Evolutionary conservation across 2,113 vertebrate genomes (phyloP), one percentile per base, ranked within the genome.

Genomic region (Verasper variegatus): DNA sequence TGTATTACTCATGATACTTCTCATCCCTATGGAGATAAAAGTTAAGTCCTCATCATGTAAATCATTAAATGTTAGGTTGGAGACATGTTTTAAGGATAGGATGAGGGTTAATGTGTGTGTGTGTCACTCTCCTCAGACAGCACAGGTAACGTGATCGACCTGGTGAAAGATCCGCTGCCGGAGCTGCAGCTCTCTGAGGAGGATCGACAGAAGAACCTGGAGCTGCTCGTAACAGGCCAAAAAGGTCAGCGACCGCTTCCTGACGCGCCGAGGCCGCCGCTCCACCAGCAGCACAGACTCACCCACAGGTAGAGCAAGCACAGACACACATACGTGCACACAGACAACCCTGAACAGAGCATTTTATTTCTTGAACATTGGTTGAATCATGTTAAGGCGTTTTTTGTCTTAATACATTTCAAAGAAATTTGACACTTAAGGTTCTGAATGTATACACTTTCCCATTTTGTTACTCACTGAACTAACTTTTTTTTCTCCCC

Each of bases 141-240:
- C 57, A 89, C 93, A 0, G 98, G 97, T 21, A 95, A 96, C 1
- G 88, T 99, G 89, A 96, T 99, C 63, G 97, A 99, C 84, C 94
- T 99, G 81, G 91, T 98, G 76, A 96, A 97, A 74, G 98, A 98
- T 81, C 91, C 90, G 82, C 94, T 99, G n/a, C 97, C 97, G 0
- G 96, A 99, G 56, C 87, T 96, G 82, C 94, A 94, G 92, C 96
- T 99, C 75, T 97, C 97, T n/a, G 96, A 97, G 31, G 96, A 98
- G 77, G 97, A 99, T 78, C 96, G 96, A 75, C 96, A 95, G 94
- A 98, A 96, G 91, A 99, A 99, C 88, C 92, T 98, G 82, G 96
- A 98, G 21, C 92, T 99, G 67, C 92, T 99, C 59, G 97, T n/a
- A 98, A 89, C 96, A 99, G 93, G 97, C 97, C 67, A 99, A 97